phyloP scores from a whole-genome alignment of 2,797 vertebrate genomes.

The Balearica regulorum region DNA sequence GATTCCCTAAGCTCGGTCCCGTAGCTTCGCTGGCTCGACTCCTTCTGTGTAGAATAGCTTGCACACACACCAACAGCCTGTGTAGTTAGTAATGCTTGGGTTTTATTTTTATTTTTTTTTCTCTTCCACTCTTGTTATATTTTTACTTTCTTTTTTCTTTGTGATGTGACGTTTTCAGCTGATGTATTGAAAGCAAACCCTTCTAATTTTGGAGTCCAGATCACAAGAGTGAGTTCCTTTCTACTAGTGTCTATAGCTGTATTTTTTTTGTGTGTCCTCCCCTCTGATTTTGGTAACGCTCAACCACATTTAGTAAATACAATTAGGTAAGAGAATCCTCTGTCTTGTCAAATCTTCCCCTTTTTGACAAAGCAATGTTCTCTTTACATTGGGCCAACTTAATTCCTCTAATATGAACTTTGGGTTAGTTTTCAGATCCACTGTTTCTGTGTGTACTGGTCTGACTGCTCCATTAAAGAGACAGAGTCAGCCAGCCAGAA shows the following conservation, averaged over 20 bases:
- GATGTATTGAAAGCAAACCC: slow-evolving; percentile 81
- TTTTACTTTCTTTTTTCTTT: slow-evolving; percentile 63
- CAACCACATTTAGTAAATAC: slow-evolving; percentile 37
- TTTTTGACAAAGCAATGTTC: slow-evolving; percentile 75
- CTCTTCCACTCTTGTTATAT: slow-evolving; percentile 65
- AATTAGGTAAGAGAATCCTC: slow-evolving; percentile 62
- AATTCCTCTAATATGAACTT: neutral
- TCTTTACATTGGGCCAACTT: slow-evolving; percentile 71
- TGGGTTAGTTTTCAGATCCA: neutral
- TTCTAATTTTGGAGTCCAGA: slow-evolving; percentile 80
- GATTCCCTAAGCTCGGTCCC: neutral
- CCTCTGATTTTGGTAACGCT: slow-evolving; percentile 36
- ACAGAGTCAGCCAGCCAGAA: neutral
- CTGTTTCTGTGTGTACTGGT: neutral
- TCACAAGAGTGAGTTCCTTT: slow-evolving; percentile 81
- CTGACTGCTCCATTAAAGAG: neutral
- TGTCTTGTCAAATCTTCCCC: slow-evolving; percentile 51
- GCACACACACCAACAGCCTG: slow-evolving; percentile 15
- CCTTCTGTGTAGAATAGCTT: slow-evolving; percentile 29
- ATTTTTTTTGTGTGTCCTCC: slow-evolving; percentile 56
- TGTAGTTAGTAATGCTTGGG: slow-evolving; percentile 70
- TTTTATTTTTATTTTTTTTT: slow-evolving; percentile 12
- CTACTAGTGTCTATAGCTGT: slow-evolving; percentile 73
- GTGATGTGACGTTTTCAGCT: slow-evolving; percentile 76
- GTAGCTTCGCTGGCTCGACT: slow-evolving; percentile 5